phyloP scores from a whole-genome alignment of 2,888 invertebrate genomes.

The Hydrotaea diabolus region DNA sequence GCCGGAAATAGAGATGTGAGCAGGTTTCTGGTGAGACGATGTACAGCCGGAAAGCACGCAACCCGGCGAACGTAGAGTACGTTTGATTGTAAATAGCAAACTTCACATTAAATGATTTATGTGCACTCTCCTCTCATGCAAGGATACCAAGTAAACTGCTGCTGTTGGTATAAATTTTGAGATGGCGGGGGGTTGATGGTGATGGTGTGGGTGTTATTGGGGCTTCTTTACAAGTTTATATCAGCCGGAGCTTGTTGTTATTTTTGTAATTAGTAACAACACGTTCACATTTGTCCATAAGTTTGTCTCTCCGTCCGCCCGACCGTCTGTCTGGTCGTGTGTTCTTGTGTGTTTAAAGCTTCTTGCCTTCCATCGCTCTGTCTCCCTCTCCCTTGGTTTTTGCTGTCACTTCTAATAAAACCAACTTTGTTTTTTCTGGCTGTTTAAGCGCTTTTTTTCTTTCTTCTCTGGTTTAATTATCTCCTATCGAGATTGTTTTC shows the following conservation, averaged over 20 bases:
- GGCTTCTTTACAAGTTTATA: too few relatives aligned
- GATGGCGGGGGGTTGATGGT: too few relatives aligned
- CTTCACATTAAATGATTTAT: conserved; percentile 74
- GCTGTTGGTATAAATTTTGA: background rate
- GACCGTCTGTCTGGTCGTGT: background rate
- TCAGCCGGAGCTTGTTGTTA: conserved; percentile 48
- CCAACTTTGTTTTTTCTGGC: conserved; percentile 36
- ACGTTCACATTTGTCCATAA: conserved; percentile 34
- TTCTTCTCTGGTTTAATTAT: background rate
- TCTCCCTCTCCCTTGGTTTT: background rate
- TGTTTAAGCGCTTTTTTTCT: conserved; percentile 2
- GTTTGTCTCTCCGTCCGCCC: background rate
- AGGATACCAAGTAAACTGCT: background rate
- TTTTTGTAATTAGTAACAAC: conserved; percentile 64
- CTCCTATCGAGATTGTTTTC: conserved; percentile 15
- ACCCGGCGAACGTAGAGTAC: conserved; percentile 55
- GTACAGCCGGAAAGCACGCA: conserved; percentile 78
- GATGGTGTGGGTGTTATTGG: background rate
- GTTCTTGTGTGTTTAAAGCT: too few relatives aligned
- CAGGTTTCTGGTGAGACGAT: conserved; percentile 70
- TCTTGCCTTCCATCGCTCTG: conserved; percentile 10
- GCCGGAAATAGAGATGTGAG: conserved; percentile 18
- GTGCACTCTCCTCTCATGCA: conserved; percentile 34
- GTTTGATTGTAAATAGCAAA: conserved; percentile 46
- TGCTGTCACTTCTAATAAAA: conserved; percentile 58